Conservation (phyloP, 2,888 invertebrate genomes). For the Octonoba sinensis region DNA sequence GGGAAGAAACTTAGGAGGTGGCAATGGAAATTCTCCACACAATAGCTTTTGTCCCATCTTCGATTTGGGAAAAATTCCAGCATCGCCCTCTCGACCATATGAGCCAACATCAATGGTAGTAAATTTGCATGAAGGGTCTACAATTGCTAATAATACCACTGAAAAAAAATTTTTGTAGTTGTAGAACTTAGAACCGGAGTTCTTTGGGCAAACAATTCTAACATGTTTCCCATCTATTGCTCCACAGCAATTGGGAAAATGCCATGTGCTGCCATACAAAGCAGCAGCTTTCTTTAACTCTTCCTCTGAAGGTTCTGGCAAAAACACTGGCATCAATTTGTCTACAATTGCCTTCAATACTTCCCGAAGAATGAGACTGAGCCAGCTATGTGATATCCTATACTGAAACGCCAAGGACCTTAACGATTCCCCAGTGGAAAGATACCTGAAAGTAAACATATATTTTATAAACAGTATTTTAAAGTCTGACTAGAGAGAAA, state of each 20-base stretch:
- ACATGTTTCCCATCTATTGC: not conserved
- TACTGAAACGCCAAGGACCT: not conserved
- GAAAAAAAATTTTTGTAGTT: not conserved
- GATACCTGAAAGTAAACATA: not conserved
- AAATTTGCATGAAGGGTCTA: conserved; percentile 27
- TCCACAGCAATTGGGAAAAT: not conserved
- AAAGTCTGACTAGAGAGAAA: too few species aligned
- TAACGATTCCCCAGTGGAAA: not conserved
- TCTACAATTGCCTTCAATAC: not conserved
- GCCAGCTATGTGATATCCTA: not conserved
- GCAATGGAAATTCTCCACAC: not conserved
- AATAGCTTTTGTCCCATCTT: conserved; percentile 1
- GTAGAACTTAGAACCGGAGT: not conserved
- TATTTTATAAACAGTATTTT: too few species aligned
- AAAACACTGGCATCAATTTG: not conserved
- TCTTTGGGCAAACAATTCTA: not conserved
- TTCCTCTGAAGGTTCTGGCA: not conserved
- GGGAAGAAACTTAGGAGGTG: not conserved
- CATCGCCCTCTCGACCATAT: too few species aligned
- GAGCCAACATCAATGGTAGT: conserved; percentile 66
- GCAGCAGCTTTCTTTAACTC: not conserved
- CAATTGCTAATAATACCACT: not conserved
- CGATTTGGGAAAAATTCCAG: conserved; percentile 38
- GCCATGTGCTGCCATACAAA: not conserved
- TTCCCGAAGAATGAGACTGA: not conserved